These are phyloP conservation scores for Hyperopisus bebe DNA, from an alignment of 2,113 vertebrate species.

Conservation along the genomic window DNA sequence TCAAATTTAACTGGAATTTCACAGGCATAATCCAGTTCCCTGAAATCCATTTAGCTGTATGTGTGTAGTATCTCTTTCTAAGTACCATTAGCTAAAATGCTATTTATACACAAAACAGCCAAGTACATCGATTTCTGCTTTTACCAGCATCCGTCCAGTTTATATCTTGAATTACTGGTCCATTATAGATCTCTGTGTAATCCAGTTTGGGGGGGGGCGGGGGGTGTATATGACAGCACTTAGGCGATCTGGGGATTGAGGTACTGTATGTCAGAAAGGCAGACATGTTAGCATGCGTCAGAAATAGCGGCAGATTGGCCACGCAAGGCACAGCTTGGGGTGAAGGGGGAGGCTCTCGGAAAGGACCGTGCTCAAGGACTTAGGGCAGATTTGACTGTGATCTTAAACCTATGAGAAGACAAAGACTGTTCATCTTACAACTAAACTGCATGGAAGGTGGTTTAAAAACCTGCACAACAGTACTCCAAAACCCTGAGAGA, in stretches of 20 bases:
- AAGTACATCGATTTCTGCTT: background rate
- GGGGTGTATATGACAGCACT: background rate
- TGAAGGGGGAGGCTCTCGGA: background rate
- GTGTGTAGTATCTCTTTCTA: background rate
- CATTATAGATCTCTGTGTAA: background rate
- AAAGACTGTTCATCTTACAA: background rate
- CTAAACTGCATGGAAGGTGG: background rate
- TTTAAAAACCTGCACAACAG: background rate
- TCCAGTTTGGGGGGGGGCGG: background rate
- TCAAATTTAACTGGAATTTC: background rate
- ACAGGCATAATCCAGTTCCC: background rate
- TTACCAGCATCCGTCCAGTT: background rate
- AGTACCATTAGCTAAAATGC: background rate
- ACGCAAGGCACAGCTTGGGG: background rate
- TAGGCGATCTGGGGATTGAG: background rate
- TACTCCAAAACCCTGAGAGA: background rate
- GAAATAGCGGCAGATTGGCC: background rate
- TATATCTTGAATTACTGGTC: background rate
- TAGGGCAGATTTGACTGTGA: background rate
- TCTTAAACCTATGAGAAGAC: background rate
- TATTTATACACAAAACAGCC: background rate
- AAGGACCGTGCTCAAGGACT: background rate
- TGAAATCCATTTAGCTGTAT: background rate
- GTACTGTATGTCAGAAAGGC: background rate
- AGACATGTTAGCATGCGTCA: background rate